A percentile compares a stretch with the other conserved stretches of the same genome.
Conservation (phyloP, 2,113 vertebrate genomes). For the Xerus inauris region DNA sequence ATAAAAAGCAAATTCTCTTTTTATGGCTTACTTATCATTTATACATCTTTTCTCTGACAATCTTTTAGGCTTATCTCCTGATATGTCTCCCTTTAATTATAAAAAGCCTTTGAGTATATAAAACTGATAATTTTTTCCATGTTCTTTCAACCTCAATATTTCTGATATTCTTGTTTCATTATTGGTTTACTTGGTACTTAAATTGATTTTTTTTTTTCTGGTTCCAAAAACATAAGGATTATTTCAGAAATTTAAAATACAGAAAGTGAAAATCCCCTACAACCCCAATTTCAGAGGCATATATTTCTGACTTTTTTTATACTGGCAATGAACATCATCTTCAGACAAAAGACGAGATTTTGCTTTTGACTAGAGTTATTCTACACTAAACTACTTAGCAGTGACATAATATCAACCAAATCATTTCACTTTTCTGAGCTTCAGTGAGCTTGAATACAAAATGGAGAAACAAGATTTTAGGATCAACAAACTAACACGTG, state of each 20-base stretch:
- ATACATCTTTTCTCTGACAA: background rate
- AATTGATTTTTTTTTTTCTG: background rate
- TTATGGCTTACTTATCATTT: background rate
- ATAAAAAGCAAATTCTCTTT: slow-evolving; percentile 2
- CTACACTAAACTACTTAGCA: background rate
- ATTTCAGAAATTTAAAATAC: slow-evolving; percentile 23
- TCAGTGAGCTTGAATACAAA: background rate
- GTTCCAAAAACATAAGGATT: background rate
- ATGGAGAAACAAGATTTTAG: slow-evolving; percentile 13
- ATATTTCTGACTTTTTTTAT: slow-evolving; percentile 35
- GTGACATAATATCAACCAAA: background rate
- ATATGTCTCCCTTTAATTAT: background rate
- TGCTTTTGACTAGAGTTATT: background rate
- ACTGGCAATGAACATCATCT: background rate
- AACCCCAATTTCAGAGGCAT: background rate
- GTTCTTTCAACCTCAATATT: background rate
- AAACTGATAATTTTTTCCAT: background rate
- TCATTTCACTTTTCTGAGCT: slow-evolving; percentile 21
- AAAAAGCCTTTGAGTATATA: background rate
- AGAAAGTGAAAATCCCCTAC: background rate
- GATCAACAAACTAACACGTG: background rate
- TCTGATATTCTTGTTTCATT: background rate
- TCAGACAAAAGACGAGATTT: background rate
- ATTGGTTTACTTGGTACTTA: background rate
- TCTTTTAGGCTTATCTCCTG: background rate